Conservation (phyloP, 1,140 invertebrate species). For the Neotoxoptera formosana region DNA sequence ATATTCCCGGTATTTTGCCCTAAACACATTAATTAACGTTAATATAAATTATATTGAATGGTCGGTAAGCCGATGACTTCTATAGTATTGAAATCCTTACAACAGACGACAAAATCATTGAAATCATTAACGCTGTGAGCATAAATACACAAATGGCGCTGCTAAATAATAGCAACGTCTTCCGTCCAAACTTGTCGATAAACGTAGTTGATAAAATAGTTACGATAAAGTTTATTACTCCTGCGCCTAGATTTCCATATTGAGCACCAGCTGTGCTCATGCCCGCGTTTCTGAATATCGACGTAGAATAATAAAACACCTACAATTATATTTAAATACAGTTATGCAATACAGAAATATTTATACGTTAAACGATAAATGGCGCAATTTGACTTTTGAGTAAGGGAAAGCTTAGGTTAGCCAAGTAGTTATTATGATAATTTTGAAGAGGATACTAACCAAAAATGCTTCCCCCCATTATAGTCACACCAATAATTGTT, state of each 20-base stretch:
- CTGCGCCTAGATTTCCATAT: conserved; percentile 77
- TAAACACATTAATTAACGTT: conserved; percentile 64
- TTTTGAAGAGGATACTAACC: background rate
- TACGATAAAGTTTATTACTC: conserved; percentile 75
- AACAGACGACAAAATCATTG: background rate
- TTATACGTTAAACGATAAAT: background rate
- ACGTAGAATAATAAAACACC: conserved; percentile 83
- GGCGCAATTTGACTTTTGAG: background rate
- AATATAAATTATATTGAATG: background rate
- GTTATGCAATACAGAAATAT: background rate
- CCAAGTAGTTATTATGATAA: background rate
- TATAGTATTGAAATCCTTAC: conserved; percentile 15
- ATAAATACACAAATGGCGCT: conserved; percentile 59
- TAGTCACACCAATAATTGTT: background rate
- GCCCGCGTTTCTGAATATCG: conserved; percentile 75
- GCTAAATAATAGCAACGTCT: conserved; percentile 70
- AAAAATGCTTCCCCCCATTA: background rate
- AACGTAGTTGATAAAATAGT: conserved; percentile 71
- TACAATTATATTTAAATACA: conserved; percentile 62
- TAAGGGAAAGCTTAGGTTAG: background rate
- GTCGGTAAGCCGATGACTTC: background rate
- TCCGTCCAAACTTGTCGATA: conserved; percentile 69
- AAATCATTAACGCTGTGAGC: conserved; percentile 39
- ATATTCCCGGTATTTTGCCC: conserved; percentile 73
- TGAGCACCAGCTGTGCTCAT: conserved; percentile 68